These are phyloP conservation scores for Eilema griseolum DNA, from an alignment of 2,888 invertebrate genomes.

Conservation along the genomic window DNA sequence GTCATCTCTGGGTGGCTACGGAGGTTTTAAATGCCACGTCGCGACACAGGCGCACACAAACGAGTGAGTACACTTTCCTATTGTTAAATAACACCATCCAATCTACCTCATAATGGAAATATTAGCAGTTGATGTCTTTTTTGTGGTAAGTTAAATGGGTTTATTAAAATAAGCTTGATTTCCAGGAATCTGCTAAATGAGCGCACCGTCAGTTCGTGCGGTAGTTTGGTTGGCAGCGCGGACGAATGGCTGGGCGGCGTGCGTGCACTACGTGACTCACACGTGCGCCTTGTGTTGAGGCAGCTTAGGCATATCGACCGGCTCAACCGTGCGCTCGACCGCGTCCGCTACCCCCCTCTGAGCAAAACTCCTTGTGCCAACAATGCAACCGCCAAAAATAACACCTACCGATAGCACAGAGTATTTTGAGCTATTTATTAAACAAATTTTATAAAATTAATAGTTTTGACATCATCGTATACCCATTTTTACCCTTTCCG, in stretches of 20 bases:
- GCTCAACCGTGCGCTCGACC: conserved; percentile 67
- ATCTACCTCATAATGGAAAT: too few relatives aligned
- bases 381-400: neutral
- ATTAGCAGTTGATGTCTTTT: neutral
- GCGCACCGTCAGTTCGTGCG: neutral
- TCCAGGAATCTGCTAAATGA: neutral
- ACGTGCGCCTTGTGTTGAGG: conserved; percentile 67
- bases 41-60: conserved; percentile 11
- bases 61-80: conserved; percentile 3
- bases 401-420: neutral
- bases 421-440: neutral
- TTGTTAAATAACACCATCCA: neutral
- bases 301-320: conserved; percentile 70
- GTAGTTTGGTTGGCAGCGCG: conserved; percentile 6
- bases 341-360: conserved; percentile 15
- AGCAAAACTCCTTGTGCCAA: neutral
- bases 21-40: neutral
- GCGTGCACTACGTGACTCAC: conserved; percentile 69
- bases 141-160: too few relatives aligned
- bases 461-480: neutral
- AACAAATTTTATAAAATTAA: neutral
- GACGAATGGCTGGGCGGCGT: conserved; percentile 62
- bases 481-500: neutral
- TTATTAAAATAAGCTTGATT: neutral
- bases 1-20: neutral